Conservation (phyloP, 2,797 vertebrate genomes). For the Sebastes steindachneri region DNA sequence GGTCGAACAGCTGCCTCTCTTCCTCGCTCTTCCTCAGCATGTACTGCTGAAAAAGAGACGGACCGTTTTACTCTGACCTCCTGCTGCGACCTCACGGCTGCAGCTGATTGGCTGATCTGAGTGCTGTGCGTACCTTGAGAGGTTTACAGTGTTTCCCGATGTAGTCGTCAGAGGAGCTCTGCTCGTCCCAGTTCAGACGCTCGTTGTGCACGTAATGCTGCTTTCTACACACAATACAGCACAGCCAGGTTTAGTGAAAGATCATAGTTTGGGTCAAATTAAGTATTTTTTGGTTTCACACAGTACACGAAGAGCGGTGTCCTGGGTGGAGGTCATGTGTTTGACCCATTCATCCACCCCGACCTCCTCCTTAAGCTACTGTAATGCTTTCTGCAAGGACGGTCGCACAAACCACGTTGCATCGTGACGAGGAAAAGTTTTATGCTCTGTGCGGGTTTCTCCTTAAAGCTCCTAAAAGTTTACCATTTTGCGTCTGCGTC, state of each 20-base stretch:
- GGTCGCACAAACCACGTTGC: accelerated
- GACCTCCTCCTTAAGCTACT: not conserved
- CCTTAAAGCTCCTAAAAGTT: no score
- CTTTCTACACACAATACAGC: conserved; percentile 78
- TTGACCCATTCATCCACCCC: accelerated
- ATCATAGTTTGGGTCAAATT: no score
- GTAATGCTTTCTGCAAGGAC: no score
- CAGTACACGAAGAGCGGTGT: accelerated
- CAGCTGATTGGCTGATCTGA: not conserved
- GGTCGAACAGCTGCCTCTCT: conserved; percentile 86
- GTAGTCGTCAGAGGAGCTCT: conserved; percentile 79
- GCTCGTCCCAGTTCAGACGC: conserved; percentile 84
- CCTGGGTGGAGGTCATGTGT: accelerated
- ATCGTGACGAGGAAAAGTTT: no score
- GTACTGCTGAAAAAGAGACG: conserved; percentile 73
- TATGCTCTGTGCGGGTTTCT: no score
- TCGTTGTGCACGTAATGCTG: conserved; percentile 81
- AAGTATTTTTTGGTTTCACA: no score
- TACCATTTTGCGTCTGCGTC: no score
- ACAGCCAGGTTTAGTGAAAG: not conserved
- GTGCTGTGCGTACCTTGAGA: conserved; percentile 79
- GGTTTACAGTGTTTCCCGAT: conserved; percentile 85
- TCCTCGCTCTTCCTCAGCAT: conserved; percentile 82
- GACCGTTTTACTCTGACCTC: not conserved
- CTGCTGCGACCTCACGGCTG: not conserved